Conservation (phyloP, 2,113 vertebrate genomes). For the Tragulus kanchil region DNA sequence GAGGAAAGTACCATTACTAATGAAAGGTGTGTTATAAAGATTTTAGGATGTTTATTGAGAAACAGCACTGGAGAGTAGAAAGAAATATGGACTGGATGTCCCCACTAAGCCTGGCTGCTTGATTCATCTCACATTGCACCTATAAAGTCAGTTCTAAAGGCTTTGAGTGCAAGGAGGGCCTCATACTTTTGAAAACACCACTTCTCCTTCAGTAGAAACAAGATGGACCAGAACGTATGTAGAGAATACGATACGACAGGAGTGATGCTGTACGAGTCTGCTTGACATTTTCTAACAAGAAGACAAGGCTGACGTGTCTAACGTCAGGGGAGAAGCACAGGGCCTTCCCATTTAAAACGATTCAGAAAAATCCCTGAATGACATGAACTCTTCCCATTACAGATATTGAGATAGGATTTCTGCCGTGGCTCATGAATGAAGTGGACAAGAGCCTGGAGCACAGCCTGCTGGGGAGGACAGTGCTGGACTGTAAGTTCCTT, state of each 20-base stretch:
- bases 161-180: not conserved
- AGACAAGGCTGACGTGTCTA: not conserved
- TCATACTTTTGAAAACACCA: not conserved
- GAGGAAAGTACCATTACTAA: not conserved
- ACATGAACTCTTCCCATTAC: constrained; percentile 66
- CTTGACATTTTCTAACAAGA: constrained; percentile 39
- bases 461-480: constrained; percentile 87
- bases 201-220: not conserved
- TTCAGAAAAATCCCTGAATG: constrained; percentile 7
- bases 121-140: not conserved
- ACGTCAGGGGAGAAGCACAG: not conserved
- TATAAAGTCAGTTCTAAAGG: not conserved
- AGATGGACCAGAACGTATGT: not conserved
- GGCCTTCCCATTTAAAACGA: not conserved
- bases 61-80: not conserved
- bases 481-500: constrained; percentile 94
- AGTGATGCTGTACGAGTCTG: constrained; percentile 63
- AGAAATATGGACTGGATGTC: not conserved
- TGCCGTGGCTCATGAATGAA: constrained; percentile 93
- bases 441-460: constrained; percentile 89
- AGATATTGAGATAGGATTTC: constrained; percentile 95
- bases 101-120: not conserved
- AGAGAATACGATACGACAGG: constrained; percentile 41
- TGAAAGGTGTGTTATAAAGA: not conserved
- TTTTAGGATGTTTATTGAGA: not conserved